phyloP scores from a whole-genome alignment of 2,888 invertebrate genomes.

The Tachina lurida region DNA sequence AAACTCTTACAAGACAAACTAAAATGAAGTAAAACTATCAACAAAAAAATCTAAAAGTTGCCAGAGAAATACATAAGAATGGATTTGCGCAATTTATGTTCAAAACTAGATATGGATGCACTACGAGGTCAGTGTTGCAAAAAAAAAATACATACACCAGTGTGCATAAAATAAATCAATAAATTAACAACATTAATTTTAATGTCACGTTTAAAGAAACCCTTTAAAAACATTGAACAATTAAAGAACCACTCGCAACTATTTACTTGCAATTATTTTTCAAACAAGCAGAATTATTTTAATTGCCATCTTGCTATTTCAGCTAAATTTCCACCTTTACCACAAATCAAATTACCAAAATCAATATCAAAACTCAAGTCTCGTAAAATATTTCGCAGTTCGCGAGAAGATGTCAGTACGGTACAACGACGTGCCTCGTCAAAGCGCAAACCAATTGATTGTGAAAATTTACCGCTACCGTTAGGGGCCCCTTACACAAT shows the following conservation, averaged over 20 bases:
- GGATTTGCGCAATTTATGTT: constrained; percentile 80
- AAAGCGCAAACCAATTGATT: constrained; percentile 31
- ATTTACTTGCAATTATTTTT: constrained; percentile 60
- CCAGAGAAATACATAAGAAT: constrained; percentile 68
- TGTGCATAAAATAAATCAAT: constrained; percentile 26
- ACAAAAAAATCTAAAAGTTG: not conserved
- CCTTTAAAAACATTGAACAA: constrained; percentile 57
- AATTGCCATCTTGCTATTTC: constrained; percentile 53
- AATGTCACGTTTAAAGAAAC: constrained; percentile 60
- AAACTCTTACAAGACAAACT: constrained; percentile 43
- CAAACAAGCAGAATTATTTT: not conserved
- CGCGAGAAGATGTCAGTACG: constrained; percentile 75
- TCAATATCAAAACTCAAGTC: constrained; percentile 80
- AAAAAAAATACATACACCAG: not conserved
- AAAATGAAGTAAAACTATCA: constrained; percentile 47
- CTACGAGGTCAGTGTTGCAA: constrained; percentile 75
- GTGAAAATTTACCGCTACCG: constrained; percentile 32
- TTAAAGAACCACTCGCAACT: not conserved
- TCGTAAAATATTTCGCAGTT: constrained; percentile 79
- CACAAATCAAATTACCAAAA: constrained; percentile 80
- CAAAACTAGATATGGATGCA: constrained; percentile 79
- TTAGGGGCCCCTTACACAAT: constrained; percentile 45
- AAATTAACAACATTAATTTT: not conserved
- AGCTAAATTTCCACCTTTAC: constrained; percentile 78
- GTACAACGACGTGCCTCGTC: constrained; percentile 33